Base-by-base conservation (phyloP, 2,797 vertebrate species). In the Gallirallus australis region DNA sequence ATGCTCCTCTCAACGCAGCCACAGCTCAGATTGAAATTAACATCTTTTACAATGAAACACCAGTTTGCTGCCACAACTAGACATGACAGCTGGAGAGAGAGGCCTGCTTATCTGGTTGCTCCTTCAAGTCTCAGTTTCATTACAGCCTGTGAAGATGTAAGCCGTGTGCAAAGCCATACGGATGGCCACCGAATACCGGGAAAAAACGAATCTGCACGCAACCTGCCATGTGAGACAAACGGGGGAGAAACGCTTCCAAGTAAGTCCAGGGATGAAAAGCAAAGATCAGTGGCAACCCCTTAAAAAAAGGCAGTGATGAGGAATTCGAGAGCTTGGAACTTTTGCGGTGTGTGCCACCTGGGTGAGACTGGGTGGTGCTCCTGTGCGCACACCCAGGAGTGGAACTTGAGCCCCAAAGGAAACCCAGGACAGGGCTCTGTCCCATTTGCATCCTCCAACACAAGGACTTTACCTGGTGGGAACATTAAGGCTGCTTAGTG, bases 1-100 rank as follows among this genome's bases (percentile, higher is more conserved):
- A 97, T 97, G 96, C 94, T 94, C 79, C 88, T 95, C 95, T 97
- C 95, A 93, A 96, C 84, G 91, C 94, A 69, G 91, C 89, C 88
- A 91, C 92, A 80, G 96, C 96, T 97, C 93, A 91, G 92, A 98
- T 86, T 96, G 97, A 97, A 98, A 98, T 98, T 97, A 98, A 97
- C 97, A 97, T 98, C 94, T 97, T 98, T 98, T 97, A 98, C 97
- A 98, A 97, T 97, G 97, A 97, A 98, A 97, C 96, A 96, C 91
- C 94, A 96, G 97, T 98, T 97, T 97, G 80, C 97, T 97, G 96
- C 97, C 95, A 97, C 97, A 97, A 94, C 96, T 91, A 96, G 96
- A 97, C 92, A 90, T 66, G 96, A 97, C 96, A 98, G 97, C 97
- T 97, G 96, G 95, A 89, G 94, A 96, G 84, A 97, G 92, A 92